These are phyloP conservation scores for Carassius carassius DNA, from an alignment of 2,113 vertebrate species.

Conservation along the genomic window DNA sequence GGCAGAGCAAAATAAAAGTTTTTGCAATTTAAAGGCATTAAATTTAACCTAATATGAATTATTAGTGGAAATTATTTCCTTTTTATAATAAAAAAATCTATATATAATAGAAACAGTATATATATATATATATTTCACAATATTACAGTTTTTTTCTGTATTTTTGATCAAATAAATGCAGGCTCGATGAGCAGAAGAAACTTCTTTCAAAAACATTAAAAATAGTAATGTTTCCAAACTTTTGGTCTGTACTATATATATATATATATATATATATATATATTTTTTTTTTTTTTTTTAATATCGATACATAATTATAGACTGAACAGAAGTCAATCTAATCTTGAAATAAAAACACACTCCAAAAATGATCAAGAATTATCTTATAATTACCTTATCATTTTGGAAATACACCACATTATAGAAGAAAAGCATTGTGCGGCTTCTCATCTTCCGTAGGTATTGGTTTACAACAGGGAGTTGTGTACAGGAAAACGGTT, in stretches of 20 bases:
- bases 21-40: not conserved
- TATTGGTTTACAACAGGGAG: slow-evolving; percentile 12
- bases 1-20: not conserved
- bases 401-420: not conserved
- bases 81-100: not conserved
- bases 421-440: not conserved
- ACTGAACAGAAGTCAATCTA: no score
- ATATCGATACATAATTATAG: no score
- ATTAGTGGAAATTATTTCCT: not conserved
- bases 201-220: no score
- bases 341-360: no score
- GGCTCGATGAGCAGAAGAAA: no score
- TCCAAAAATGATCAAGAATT: not conserved
- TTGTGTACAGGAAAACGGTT: not conserved
- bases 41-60: not conserved
- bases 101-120: no score
- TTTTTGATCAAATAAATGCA: no score
- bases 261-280: not conserved
- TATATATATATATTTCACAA: no score
- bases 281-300: no score
- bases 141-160: no score
- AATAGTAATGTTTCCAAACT: no score
- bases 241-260: no score
- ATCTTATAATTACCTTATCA: not conserved
- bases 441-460: not conserved